A percentile compares a stretch with the other conserved stretches of the same genome.
These are phyloP conservation scores for Perognathus longimembris DNA, from an alignment of 2,113 vertebrate genomes.

Conservation along the genomic window DNA sequence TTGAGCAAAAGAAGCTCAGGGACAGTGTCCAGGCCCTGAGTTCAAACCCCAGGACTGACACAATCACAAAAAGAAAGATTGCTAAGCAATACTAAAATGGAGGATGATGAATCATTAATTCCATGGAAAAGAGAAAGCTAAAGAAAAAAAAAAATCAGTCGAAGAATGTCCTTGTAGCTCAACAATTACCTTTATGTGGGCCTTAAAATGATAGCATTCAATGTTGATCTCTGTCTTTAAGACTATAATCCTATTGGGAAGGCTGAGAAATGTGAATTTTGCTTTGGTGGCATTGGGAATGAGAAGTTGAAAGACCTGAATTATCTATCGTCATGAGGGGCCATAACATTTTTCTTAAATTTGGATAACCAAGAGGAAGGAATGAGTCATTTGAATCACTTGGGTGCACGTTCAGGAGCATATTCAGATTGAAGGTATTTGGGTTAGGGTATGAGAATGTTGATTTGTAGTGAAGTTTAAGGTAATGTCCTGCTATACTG, in stretches of 20 bases:
- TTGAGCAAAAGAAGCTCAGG: no score
- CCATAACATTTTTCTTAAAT: background rate
- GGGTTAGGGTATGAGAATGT: background rate
- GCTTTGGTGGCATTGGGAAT: rapidly evolving
- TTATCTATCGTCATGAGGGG: background rate
- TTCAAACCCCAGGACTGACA: no score
- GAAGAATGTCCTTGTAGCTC: background rate
- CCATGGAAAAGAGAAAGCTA: background rate
- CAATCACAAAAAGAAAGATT: no score
- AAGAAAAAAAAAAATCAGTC: background rate
- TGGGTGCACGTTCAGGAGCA: background rate
- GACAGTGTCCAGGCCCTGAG: no score
- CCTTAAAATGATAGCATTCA: background rate
- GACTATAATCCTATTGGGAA: no score
- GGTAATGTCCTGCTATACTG: background rate
- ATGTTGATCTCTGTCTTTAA: background rate
- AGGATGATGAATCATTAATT: conserved; percentile 13
- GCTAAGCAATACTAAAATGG: no score
- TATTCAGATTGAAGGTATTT: background rate
- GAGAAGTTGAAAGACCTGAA: background rate
- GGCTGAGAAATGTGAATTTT: no score
- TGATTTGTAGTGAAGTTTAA: background rate
- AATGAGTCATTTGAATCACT: background rate
- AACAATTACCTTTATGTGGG: background rate
- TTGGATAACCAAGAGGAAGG: background rate